A percentile compares a stretch with the other conserved stretches of the same genome.
Conservation (phyloP, 2,113 vertebrate species). For the Apaloderma vittatum region DNA sequence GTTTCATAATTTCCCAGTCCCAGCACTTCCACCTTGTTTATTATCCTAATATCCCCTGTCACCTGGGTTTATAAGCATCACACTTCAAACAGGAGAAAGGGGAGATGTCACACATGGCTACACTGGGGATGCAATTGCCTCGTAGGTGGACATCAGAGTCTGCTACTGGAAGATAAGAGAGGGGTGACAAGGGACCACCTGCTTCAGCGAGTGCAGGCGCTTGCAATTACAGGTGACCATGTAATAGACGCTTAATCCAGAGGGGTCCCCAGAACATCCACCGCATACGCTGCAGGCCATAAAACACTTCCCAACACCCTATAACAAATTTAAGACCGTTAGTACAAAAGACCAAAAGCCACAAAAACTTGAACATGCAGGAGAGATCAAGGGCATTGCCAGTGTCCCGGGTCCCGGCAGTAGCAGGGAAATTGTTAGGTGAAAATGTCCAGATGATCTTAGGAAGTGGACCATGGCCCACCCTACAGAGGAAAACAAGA, state of each 20-base stretch:
- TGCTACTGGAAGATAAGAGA: not conserved
- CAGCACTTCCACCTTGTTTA: not conserved
- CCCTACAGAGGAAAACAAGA: slow-evolving; percentile 63
- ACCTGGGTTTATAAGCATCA: not conserved
- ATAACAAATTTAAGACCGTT: slow-evolving; percentile 72
- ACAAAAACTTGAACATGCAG: slow-evolving; percentile 7
- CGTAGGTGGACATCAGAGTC: not conserved
- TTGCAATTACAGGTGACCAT: slow-evolving; percentile 47
- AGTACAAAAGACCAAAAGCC: slow-evolving; percentile 70
- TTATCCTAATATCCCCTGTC: not conserved
- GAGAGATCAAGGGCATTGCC: slow-evolving; percentile 74
- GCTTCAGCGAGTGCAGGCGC: not conserved
- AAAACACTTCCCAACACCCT: slow-evolving; percentile 74
- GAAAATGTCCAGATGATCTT: slow-evolving; percentile 73
- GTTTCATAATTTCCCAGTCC: not conserved
- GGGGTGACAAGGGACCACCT: slow-evolving; percentile 23
- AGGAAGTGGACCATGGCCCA: slow-evolving; percentile 72
- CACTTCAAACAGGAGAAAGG: not conserved
- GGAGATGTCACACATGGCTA: not conserved
- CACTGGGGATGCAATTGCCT: not conserved
- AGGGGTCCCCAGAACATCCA: slow-evolving; percentile 53
- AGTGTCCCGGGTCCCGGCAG: slow-evolving; percentile 56
- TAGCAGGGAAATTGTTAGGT: slow-evolving; percentile 71
- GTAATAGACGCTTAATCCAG: slow-evolving; percentile 26
- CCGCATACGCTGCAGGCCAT: slow-evolving; percentile 13